Evolutionary conservation across 1,140 invertebrate species (phyloP), one percentile per base, ranked within the genome.

Genomic region (Lasioglossum baleicum): DNA sequence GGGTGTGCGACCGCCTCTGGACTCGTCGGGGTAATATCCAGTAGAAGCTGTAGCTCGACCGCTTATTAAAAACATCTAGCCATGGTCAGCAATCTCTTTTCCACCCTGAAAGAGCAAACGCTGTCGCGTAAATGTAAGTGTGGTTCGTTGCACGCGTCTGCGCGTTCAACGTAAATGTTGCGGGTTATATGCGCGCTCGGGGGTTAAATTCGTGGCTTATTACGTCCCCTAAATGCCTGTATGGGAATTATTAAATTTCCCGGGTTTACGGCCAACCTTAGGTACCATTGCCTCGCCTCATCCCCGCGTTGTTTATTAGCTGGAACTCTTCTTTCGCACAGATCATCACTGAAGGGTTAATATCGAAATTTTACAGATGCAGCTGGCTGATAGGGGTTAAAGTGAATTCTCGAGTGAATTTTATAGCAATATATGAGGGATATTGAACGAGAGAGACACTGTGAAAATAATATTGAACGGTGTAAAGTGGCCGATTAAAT

Each of bases 11-110:
- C 71, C 53, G 80, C 82, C 82, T 82, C 87, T 87, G 35, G 35
- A 35, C 35, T 35, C 1, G 87, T 88, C 87, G 84, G 82, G 82
- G 89, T 90, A 90, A 91, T 91, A 90, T 90, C 89, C 83, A 88
- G 80, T 89, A 91, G 88, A 87, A 91, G 88, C 87, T 88, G 87
- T 88, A 88, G 85, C 87, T 90, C 82, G 75, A 87, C 85, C 87
- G 90, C 90, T 92, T 92, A 92, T 92, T 92, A 92, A 92, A 92
- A 92, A 91, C 89, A 90, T 88, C 88, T 76, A 88, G 88, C 86
- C 86, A 82, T 82, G 83, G 64, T 81, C 78, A 81, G 81, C 84
- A 81, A 83, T 82, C 83, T 82, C 80, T 74, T 86, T 79, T 76
- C 83, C 76, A 84, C 76, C 73, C 77, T 67, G 69, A 73, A 63